Evolutionary conservation across 2,113 vertebrate species (phyloP).

Genomic region (Festucalex cinctus): DNA sequence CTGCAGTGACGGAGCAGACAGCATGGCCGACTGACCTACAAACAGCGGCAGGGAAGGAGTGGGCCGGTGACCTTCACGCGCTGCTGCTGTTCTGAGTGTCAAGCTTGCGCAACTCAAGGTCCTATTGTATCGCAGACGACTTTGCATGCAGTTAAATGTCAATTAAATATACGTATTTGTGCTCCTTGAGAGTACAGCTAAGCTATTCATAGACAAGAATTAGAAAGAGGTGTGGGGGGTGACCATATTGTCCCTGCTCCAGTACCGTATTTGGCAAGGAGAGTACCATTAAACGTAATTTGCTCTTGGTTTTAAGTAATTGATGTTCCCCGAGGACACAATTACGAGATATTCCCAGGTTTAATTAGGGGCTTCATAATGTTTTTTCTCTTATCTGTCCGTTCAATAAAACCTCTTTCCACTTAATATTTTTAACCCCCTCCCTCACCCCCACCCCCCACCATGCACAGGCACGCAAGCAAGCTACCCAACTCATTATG

Average conservation of each 20-base stretch:
- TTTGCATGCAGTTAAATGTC: not conserved
- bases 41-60: conserved; percentile 43
- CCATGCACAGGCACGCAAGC: not conserved
- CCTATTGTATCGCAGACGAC: not conserved
- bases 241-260: not conserved
- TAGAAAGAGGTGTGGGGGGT: not conserved
- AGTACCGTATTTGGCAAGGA: not conserved
- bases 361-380: conserved; percentile 23
- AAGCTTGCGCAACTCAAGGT: conserved; percentile 9
- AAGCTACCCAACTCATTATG: not conserved
- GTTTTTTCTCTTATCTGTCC: conserved; percentile 8
- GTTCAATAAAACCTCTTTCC: conserved; percentile 24
- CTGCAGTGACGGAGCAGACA: conserved; percentile 52
- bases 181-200: not conserved
- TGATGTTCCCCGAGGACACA: not conserved
- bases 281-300: not conserved
- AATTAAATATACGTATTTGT: not conserved
- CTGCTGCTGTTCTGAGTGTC: conserved; percentile 17
- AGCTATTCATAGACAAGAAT: not conserved
- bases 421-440: not conserved
- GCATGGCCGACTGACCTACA: conserved; percentile 69
- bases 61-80: conserved; percentile 53
- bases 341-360: conserved; percentile 14
- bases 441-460: too few species aligned
- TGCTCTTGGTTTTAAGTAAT: conserved; percentile 16